Conservation (phyloP, 1,140 invertebrate genomes). For the Monomorium pharaonis region DNA sequence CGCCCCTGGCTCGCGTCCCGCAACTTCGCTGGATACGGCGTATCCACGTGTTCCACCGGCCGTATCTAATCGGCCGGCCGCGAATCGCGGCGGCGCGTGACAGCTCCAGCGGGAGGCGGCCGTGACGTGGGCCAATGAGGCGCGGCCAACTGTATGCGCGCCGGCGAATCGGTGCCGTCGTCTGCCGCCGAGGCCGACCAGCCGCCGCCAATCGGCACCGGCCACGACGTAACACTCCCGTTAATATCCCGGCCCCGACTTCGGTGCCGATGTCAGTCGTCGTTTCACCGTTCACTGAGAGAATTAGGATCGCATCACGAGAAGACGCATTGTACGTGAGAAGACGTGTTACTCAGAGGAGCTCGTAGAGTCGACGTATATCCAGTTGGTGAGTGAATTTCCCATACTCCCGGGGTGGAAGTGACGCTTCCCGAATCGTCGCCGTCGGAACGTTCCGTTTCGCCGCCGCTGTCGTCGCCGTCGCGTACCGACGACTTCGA, state of each 20-base stretch:
- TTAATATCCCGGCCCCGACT: constrained; percentile 40
- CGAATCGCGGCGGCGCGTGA: not conserved
- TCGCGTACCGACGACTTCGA: not conserved
- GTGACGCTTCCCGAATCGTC: not conserved
- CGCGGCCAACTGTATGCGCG: constrained; percentile 16
- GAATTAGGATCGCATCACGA: not conserved
- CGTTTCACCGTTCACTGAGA: not conserved
- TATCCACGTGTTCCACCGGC: constrained; percentile 44
- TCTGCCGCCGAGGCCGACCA: not conserved
- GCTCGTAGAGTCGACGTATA: not conserved
- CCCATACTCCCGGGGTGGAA: not conserved
- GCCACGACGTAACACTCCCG: constrained; percentile 39
- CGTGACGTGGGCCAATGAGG: constrained; percentile 46
- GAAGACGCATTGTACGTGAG: no score
- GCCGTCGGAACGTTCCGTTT: not conserved
- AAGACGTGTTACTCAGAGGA: no score
- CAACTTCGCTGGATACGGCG: not conserved
- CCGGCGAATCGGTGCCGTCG: not conserved
- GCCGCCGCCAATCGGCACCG: not conserved
- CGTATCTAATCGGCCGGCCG: constrained; percentile 14
- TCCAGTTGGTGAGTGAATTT: constrained; percentile 5
- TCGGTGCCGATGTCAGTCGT: constrained; percentile 8
- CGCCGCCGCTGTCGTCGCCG: not conserved
- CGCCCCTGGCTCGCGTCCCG: not conserved
- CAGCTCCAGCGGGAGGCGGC: not conserved